phyloP scores from a whole-genome alignment of 1,140 invertebrate genomes.

The Lucilia cuprina region DNA sequence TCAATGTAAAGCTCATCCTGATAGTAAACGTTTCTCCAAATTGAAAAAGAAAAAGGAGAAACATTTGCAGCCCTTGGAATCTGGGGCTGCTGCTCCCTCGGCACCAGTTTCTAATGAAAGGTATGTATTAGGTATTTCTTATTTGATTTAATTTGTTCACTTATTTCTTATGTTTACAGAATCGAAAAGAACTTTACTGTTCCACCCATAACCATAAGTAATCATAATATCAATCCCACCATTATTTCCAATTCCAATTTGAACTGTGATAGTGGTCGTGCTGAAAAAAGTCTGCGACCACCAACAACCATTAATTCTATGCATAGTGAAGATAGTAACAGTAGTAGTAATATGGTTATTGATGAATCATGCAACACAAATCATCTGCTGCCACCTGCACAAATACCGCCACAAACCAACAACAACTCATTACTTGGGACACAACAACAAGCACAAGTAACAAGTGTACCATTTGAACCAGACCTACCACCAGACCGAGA shows the following conservation, averaged over 20 bases:
- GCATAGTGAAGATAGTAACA: conserved; percentile 39
- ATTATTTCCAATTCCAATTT: conserved; percentile 27
- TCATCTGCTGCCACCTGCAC: conserved; percentile 7
- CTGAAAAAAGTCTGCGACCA: background rate
- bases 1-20: conserved; percentile 47
- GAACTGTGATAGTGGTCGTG: conserved; percentile 37
- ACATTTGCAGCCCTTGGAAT: background rate
- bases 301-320: background rate
- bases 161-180: conserved; percentile 4
- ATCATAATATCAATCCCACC: conserved; percentile 20
- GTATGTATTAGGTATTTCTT: background rate
- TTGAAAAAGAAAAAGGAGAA: conserved; percentile 35
- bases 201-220: conserved; percentile 2
- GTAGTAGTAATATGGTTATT: conserved; percentile 42
- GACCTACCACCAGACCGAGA: conserved; percentile 26
- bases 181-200: background rate
- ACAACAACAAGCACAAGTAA: background rate
- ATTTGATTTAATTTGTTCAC: background rate
- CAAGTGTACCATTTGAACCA: background rate
- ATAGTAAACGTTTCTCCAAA: conserved; percentile 35
- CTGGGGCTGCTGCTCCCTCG: background rate
- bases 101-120: background rate
- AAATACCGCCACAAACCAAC: conserved; percentile 16
- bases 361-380: conserved; percentile 40
- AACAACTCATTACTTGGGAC: conserved; percentile 17